phyloP scores from a whole-genome alignment of 2,888 invertebrate species.

The Melanostoma mellinum region DNA sequence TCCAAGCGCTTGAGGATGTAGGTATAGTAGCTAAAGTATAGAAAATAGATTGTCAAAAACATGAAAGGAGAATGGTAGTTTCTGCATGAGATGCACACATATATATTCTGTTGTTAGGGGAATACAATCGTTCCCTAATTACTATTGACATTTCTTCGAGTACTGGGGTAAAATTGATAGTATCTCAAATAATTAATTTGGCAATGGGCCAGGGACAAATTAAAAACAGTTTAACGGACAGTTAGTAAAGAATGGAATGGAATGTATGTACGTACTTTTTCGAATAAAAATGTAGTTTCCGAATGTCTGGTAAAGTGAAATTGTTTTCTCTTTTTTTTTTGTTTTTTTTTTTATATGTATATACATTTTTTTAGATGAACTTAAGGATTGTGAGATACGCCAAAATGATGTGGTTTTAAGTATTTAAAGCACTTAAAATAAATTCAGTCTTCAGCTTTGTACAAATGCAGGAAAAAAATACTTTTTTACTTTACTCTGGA shows the following conservation, averaged over 20 bases:
- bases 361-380: too few species aligned
- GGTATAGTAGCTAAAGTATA: slow-evolving; percentile 25
- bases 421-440: too few species aligned
- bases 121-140: slow-evolving; percentile 67
- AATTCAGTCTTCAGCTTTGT: too few species aligned
- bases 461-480: too few species aligned
- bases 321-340: too few species aligned
- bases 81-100: slow-evolving; percentile 9
- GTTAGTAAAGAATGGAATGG: slow-evolving; percentile 19
- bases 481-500: too few species aligned
- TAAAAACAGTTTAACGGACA: slow-evolving; percentile 59
- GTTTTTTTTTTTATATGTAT: too few species aligned
- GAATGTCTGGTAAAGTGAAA: too few species aligned
- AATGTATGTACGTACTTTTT: not conserved
- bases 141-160: slow-evolving; percentile 61
- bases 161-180: slow-evolving; percentile 25
- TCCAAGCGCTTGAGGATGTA: slow-evolving; percentile 18
- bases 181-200: slow-evolving; percentile 68
- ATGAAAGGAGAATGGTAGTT: slow-evolving; percentile 10
- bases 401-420: too few species aligned
- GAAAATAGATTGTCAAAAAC: slow-evolving; percentile 48
- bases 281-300: not conserved
- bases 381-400: too few species aligned
- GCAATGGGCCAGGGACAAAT: slow-evolving; percentile 67
- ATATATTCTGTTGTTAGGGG: slow-evolving; percentile 36